A percentile compares a stretch with the other conserved stretches of the same genome.
Conservation (phyloP, 2,113 vertebrate genomes). For the Chunga burmeisteri region DNA sequence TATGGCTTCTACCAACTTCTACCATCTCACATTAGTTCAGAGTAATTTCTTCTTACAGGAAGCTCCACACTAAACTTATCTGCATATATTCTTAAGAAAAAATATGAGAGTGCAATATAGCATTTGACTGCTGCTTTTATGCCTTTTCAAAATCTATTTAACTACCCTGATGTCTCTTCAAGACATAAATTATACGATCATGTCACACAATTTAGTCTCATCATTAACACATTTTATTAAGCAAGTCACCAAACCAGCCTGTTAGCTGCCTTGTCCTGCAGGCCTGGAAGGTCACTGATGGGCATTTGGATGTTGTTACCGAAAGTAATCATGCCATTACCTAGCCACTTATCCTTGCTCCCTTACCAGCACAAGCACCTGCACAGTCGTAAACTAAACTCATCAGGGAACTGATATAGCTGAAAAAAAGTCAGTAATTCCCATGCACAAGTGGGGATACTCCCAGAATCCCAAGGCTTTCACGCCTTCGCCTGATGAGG, state of each 20-base stretch:
- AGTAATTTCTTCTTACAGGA: background rate
- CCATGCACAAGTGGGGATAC: background rate
- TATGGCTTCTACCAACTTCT: background rate
- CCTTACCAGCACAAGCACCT: background rate
- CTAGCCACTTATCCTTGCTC: background rate
- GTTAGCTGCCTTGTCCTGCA: background rate
- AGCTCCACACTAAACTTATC: background rate
- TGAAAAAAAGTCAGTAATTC: background rate
- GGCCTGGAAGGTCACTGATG: background rate
- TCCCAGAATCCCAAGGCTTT: background rate
- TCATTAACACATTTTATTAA: background rate
- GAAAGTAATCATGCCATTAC: rapidly evolving
- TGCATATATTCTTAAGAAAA: background rate
- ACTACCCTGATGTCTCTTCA: background rate
- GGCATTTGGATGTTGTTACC: background rate
- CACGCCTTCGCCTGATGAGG: background rate
- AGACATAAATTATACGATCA: background rate
- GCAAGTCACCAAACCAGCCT: background rate
- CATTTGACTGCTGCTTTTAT: background rate
- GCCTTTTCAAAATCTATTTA: background rate
- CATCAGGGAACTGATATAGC: background rate
- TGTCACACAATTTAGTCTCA: background rate
- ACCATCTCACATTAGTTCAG: background rate
- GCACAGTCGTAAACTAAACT: rapidly evolving
- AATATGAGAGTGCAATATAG: background rate